Base-by-base conservation (phyloP, 2,888 invertebrate species). In the Melieria picta region DNA sequence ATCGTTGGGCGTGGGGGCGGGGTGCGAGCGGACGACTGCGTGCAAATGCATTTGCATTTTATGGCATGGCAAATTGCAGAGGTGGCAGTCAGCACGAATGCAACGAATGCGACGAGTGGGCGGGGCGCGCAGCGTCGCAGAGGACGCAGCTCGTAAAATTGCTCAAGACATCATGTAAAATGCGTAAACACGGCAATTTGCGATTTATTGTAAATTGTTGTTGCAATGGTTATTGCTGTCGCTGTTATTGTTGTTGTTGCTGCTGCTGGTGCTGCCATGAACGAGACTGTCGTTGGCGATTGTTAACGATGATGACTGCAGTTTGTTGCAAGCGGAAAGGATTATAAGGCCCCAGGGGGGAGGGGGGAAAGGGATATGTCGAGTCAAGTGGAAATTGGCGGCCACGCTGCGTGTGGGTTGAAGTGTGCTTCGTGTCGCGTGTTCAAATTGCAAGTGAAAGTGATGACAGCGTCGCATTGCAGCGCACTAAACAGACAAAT, bases 141-240 rank as follows among this genome's bases (percentile, higher is more conserved):
- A n/a, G n/a, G n/a, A n/a, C n/a, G n/a, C n/a, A 42, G 16, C 46
- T 69, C 63, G 69, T 69, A 64, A 69, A 69, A 69, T 69, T 57
- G 63, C 30, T 64, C 63, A 69, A 63, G 63, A 69, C 69, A 64
- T 69, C 69, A 72, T 73, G 73, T 71, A 73, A 75, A 76, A 73
- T 74, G 74, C 74, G 73, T 76, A 73, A 76, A 76, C 76, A 76
- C 72, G 74, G 72, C 73, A 73, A 74, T 76, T 74, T 76, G 73
- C 74, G 66, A 73, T 74, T 71, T 72, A 74, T 74, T 73, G 73
- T 73, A 69, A 70, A 69, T 74, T 70, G 16, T 52, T 52, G 13
- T 52, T 52, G 48, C 42, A 42, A 66, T 48, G 47, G 57, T 10
- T n/a, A 43, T 61, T 68, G 58, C 50, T 66, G n/a, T 45, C 48